A percentile compares a stretch with the other conserved stretches of the same genome.
Conservation (phyloP, 2,888 invertebrate species). For the Lordiphosa andalusiaca region DNA sequence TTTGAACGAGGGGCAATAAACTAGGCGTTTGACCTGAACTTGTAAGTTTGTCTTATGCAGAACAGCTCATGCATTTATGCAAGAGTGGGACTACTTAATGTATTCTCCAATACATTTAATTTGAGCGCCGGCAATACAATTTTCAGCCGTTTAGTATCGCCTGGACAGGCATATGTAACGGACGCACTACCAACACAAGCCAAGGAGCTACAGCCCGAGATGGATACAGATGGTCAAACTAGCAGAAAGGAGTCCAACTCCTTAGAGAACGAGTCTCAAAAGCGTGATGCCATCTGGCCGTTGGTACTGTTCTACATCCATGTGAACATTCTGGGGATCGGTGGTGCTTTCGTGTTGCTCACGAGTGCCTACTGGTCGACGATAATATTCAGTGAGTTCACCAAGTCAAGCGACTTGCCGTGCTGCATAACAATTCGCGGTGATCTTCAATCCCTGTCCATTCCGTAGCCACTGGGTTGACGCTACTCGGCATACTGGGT, state of each 20-base stretch:
- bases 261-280: conserved; percentile 50
- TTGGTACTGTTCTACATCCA: conserved; percentile 88
- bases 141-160: conserved; percentile 33
- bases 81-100: neutral
- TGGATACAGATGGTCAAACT: conserved; percentile 8
- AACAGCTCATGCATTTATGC: neutral
- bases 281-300: conserved; percentile 87
- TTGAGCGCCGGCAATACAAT: conserved; percentile 44
- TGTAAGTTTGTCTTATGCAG: conserved; percentile 8
- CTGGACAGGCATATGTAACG: conserved; percentile 23
- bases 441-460: neutral
- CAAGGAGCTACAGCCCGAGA: neutral
- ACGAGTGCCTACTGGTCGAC: conserved; percentile 84
- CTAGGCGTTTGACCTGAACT: conserved; percentile 5
- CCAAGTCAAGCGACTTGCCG: too few relatives aligned
- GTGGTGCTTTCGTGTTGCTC: conserved; percentile 84
- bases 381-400: conserved; percentile 84
- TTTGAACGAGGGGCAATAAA: neutral
- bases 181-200: conserved; percentile 12
- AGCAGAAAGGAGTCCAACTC: conserved; percentile 4
- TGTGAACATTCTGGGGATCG: conserved; percentile 85
- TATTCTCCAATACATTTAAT: neutral
- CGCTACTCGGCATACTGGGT: conserved; percentile 86
- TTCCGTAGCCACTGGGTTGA: conserved; percentile 83
- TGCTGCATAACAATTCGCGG: conserved; percentile 50